phyloP scores from a whole-genome alignment of 2,797 vertebrate genomes.

The Poecilia wingei region DNA sequence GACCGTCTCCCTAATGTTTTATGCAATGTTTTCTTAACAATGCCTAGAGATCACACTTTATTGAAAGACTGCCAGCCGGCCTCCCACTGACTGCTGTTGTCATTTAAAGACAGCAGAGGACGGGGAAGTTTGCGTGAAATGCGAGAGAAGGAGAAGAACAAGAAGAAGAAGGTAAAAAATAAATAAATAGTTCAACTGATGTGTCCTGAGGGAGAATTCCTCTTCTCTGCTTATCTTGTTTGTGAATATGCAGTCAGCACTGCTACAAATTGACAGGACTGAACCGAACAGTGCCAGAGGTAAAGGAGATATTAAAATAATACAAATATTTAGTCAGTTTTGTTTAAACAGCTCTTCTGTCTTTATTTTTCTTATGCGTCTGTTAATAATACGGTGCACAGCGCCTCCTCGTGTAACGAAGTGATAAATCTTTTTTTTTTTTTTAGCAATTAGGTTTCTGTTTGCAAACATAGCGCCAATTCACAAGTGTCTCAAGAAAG shows the following conservation, averaged over 20 bases:
- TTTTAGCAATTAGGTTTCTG: neutral
- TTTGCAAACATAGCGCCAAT: neutral
- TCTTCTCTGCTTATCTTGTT: conserved; percentile 28
- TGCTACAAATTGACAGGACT: too few relatives aligned
- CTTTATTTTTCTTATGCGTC: neutral
- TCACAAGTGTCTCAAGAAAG: neutral
- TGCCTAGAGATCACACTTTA: conserved; percentile 55
- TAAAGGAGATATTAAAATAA: neutral
- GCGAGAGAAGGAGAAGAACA: conserved; percentile 55
- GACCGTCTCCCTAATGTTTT: conserved; percentile 63
- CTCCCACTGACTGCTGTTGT: conserved; percentile 61
- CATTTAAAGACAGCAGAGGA: conserved; percentile 66
- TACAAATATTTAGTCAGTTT: neutral
- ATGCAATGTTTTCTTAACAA: conserved; percentile 75
- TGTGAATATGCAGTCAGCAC: conserved; percentile 36
- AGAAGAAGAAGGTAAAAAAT: conserved; percentile 24
- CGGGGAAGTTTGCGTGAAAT: conserved; percentile 70
- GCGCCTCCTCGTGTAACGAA: conserved; percentile 35
- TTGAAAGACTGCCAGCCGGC: conserved; percentile 46
- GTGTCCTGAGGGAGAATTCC: conserved; percentile 69
- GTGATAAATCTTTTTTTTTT: too few relatives aligned
- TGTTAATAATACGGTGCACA: conserved; percentile 38
- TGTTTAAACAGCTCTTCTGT: neutral
- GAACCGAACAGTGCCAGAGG: neutral
- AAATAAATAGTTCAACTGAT: conserved; percentile 48